A percentile compares a stretch with the other conserved stretches of the same genome.
phyloP scores from a whole-genome alignment of 2,888 invertebrate genomes.

The Watsonalla cultraria region DNA sequence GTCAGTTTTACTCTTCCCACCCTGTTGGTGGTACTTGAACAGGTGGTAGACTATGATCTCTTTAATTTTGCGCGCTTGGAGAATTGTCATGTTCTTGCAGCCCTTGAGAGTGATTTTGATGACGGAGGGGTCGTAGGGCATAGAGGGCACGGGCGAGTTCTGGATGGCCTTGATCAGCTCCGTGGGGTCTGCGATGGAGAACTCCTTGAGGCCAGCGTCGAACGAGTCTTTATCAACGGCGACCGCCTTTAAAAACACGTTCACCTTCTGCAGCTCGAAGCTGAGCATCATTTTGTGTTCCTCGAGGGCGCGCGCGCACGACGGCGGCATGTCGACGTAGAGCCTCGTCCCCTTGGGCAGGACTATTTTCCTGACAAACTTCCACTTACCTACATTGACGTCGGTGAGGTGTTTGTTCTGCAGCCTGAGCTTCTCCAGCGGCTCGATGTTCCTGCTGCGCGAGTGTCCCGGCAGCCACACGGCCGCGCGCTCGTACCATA shows the following conservation, averaged over 20 bases:
- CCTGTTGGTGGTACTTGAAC: slow-evolving; percentile 47
- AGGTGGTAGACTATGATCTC: slow-evolving; percentile 53
- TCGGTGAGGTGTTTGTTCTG: slow-evolving; percentile 52
- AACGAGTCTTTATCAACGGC: slow-evolving; percentile 63
- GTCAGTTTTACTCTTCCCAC: slow-evolving; percentile 43
- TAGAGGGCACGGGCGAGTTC: slow-evolving; percentile 45
- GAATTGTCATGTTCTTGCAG: slow-evolving; percentile 35
- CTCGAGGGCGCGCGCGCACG: slow-evolving; percentile 56
- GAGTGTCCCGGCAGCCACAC: slow-evolving; percentile 68
- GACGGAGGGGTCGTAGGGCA: slow-evolving; percentile 34
- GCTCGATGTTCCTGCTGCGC: slow-evolving; percentile 45
- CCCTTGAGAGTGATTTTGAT: slow-evolving; percentile 53
- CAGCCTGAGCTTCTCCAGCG: slow-evolving; percentile 53
- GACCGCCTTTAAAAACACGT: slow-evolving; percentile 55
- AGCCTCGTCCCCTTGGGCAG: slow-evolving; percentile 55
- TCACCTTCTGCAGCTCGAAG: slow-evolving; percentile 66
- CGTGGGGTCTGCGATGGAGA: slow-evolving; percentile 22
- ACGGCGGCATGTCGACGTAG: slow-evolving; percentile 67
- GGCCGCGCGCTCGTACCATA: slow-evolving; percentile 67
- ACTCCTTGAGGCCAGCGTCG: slow-evolving; percentile 50
- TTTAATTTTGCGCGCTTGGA: slow-evolving; percentile 52
- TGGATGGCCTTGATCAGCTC: slow-evolving; percentile 27
- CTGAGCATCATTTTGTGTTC: slow-evolving; percentile 55
- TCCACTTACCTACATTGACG: slow-evolving; percentile 60
- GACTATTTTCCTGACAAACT: slow-evolving; percentile 58